Conservation (phyloP, 2,888 invertebrate species). For the Allolobophora icterica region DNA sequence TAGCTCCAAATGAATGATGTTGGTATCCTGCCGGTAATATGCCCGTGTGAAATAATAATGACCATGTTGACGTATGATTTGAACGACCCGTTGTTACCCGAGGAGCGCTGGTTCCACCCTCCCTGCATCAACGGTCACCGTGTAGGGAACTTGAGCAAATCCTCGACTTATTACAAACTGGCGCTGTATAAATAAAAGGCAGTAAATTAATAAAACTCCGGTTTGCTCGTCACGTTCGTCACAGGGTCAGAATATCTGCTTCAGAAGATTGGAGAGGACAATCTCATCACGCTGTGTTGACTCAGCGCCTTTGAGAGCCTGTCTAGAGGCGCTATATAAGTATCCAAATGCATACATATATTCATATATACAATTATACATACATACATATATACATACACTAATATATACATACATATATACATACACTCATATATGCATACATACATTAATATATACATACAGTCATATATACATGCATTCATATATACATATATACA, state of each 20-base stretch:
- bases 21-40: not conserved
- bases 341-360: not conserved
- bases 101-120: not conserved
- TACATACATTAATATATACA: not conserved
- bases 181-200: not conserved
- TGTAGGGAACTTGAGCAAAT: not conserved
- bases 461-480: not conserved
- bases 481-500: constrained; percentile 24
- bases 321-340: not conserved
- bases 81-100: not conserved
- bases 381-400: not conserved
- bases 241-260: not conserved
- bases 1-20: not conserved
- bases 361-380: not conserved
- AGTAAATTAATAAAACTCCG: not conserved
- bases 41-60: not conserved
- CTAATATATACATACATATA: not conserved
- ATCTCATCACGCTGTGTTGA: not conserved
- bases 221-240: not conserved
- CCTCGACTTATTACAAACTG: not conserved
- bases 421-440: not conserved
- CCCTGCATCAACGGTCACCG: not conserved
- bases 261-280: constrained; percentile 10
- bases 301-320: not conserved
- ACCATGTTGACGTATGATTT: not conserved